These are phyloP conservation scores for Cygnus buccinator DNA, from an alignment of 2,113 vertebrate genomes.

Conservation along the genomic window DNA sequence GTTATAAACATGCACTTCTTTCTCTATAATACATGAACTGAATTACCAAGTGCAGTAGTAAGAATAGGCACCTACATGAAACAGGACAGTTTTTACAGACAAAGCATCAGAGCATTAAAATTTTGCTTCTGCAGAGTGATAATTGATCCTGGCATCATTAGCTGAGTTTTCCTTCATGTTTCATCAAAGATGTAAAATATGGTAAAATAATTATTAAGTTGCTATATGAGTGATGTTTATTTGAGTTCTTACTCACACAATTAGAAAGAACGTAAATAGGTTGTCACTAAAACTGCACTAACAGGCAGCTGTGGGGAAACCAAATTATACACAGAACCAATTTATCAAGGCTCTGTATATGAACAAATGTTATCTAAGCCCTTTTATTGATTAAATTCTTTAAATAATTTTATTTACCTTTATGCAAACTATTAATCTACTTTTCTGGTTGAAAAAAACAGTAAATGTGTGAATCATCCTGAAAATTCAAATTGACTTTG, in stretches of 20 bases:
- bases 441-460: not conserved
- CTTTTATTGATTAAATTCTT: not conserved
- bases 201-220: slow-evolving; percentile 27
- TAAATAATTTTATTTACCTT: not conserved
- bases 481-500: not conserved
- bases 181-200: slow-evolving; percentile 36
- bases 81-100: not conserved
- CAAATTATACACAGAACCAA: not conserved
- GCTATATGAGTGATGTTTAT: slow-evolving; percentile 11
- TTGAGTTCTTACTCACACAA: not conserved
- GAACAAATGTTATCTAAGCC: not conserved
- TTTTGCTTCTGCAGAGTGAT: not conserved
- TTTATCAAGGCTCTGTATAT: slow-evolving; percentile 5
- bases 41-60: not conserved
- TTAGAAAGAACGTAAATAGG: slow-evolving; percentile 8
- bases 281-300: slow-evolving; percentile 9
- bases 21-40: not conserved
- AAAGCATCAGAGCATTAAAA: not conserved
- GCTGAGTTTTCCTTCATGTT: not conserved
- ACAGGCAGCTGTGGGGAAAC: slow-evolving; percentile 10
- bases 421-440: not conserved
- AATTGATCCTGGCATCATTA: not conserved
- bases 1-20: not conserved
- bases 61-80: not conserved
- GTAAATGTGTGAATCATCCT: not conserved